phyloP scores from a whole-genome alignment of 2,113 vertebrate species.

The Oncorhynchus masou region DNA sequence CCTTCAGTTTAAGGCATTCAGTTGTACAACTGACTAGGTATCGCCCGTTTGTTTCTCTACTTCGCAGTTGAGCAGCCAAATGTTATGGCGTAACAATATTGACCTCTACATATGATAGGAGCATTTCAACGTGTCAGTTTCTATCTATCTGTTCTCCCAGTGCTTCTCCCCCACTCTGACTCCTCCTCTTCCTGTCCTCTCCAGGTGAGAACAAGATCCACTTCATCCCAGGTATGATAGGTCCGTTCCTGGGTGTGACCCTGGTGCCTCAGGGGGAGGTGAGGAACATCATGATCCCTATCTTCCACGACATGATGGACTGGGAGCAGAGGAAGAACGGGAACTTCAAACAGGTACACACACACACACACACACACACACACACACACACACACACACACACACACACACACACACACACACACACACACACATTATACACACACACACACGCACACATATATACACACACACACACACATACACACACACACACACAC shows the following conservation, averaged over 20 bases:
- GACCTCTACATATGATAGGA: not conserved
- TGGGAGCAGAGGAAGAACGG: slow-evolving; percentile 98
- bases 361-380: too few species aligned
- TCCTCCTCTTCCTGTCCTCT: not conserved
- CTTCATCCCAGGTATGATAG: slow-evolving; percentile 98
- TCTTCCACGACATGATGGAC: slow-evolving; percentile 99
- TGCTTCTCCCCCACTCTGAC: too few species aligned
- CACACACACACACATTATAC: slow-evolving; percentile 42
- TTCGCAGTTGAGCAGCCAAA: too few species aligned
- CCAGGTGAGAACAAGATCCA: slow-evolving; percentile 97
- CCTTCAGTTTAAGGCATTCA: too few species aligned
- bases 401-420: too few species aligned
- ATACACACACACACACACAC: not conserved
- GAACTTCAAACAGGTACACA: slow-evolving; percentile 92
- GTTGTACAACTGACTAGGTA: too few species aligned
- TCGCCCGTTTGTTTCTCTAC: too few species aligned
- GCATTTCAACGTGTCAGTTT: not conserved
- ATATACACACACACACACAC: not conserved
- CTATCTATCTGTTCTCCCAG: too few species aligned
- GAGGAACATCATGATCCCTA: slow-evolving; percentile 97
- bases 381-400: too few species aligned
- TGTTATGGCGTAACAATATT: not conserved
- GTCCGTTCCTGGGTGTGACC: slow-evolving; percentile 94
- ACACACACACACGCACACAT: not conserved
- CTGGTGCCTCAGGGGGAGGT: slow-evolving; percentile 95